Base-by-base conservation (phyloP, 1,140 invertebrate genomes). In the Phocides pigmalion region DNA sequence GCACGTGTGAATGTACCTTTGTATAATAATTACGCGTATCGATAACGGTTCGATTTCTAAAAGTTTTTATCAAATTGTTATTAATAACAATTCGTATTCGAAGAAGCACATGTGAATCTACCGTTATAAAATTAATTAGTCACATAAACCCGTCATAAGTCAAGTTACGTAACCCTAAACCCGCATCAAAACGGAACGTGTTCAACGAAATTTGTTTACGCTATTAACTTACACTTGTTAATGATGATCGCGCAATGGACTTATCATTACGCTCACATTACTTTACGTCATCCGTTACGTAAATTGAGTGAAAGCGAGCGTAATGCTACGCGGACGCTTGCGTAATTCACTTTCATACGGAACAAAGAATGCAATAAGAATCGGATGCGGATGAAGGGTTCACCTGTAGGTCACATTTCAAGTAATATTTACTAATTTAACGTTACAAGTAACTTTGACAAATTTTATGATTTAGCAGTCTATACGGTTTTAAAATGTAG, bases 231-330 rank as follows among this genome's bases (percentile, higher is more conserved):
- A 59, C 54, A 59, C 54, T 59, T 59, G 54, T 59, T 59, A 59
- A 59, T 59, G 20, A 53, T 20, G 19, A 54, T 54, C n/a, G 6
- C 35, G 37, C 4, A 54, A 46, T 22, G n/a, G 42, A 54, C 41
- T n/a, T 53, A 19, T 37, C 50, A 53, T 46, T 58, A 32, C 41
- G 41, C 41, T 46, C 41, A 58, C 22, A 46, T 58, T 58, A 58
- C 41, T 20, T 79, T 79, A 66, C 64, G 64, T 67, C 66, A 73
- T 20, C 16, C 17, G 19, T 58, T 58, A 46, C 22, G 46, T 47
- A 58, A 70, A 53, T 74, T 72, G 65, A 81, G 79, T 61, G 81
- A 83, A 81, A 83, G 81, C 62, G 51, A 28, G 54, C 64, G 64
- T 66, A 66, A 76, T 65, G 62, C 41, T 66, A n/a, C 53, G 54